A percentile compares a stretch with the other conserved stretches of the same genome.
Evolutionary conservation across 2,888 invertebrate genomes (phyloP).

Genomic region (Cylindroiulus punctatus): DNA sequence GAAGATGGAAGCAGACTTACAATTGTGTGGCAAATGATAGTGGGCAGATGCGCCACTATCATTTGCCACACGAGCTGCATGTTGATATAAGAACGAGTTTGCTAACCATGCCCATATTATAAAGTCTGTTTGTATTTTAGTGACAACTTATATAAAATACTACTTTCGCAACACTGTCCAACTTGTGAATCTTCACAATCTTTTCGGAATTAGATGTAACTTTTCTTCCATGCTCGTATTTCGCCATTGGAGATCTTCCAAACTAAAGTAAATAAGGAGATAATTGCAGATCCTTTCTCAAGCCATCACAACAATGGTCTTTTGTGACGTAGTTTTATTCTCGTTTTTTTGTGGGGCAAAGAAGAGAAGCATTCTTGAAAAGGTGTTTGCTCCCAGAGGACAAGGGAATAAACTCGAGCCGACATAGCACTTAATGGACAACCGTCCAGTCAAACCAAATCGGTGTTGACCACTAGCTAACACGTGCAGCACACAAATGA

Average conservation of each 20-base stretch:
- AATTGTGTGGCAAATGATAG: background rate
- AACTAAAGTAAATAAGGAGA: background rate
- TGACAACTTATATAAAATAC: background rate
- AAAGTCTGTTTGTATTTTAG: background rate
- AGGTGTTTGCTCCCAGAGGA: background rate
- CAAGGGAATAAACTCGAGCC: background rate
- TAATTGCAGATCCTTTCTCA: conserved; percentile 9
- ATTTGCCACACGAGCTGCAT: background rate
- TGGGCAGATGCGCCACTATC: background rate
- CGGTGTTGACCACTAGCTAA: conserved; percentile 2
- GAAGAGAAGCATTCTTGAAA: background rate
- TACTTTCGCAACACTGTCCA: background rate
- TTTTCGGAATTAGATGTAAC: background rate
- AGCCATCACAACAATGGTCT: background rate
- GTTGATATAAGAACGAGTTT: background rate
- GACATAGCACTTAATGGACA: background rate
- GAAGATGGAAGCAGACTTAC: background rate
- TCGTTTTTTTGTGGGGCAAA: background rate
- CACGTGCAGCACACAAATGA: background rate
- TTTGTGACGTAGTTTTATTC: background rate
- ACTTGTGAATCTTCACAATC: background rate
- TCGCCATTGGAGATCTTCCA: background rate
- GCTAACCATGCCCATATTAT: background rate
- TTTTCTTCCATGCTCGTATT: background rate
- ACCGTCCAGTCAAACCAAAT: background rate